Evolutionary conservation across 2,888 invertebrate species (phyloP), one percentile per base, ranked within the genome.

Genomic region (Aporophyla lueneburgensis): DNA sequence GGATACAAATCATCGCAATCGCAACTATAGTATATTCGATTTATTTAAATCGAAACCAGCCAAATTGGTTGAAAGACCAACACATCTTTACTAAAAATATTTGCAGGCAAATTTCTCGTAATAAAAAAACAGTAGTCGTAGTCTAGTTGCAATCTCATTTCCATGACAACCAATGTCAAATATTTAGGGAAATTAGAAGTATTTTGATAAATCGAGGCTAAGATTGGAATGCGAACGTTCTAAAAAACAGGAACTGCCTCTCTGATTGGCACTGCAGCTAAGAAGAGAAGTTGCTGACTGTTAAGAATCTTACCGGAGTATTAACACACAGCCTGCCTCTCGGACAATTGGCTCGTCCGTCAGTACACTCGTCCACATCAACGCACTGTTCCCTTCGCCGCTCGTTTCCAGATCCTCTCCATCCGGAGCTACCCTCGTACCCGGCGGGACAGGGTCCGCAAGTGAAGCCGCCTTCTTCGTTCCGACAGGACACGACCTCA

Each of bases 371-470:
- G 91, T 99, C 98, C 24, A 99, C 97, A 89, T 99, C 99, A 73
- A 97, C 96, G 91, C 99, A 99, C 43, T 97, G 96, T 95, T 99
- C 98, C 70, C 97, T 95, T 16, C 97, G 92, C 1, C 98, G 98
- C 76, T 97, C 97, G n/a, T 98, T 97, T 5, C 98, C 98, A 0
- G 98, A 96, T 0, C 99, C 98, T 85, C 97, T 97, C 87, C 97
- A 95, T 2, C 97, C 97, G 12, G 94, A 83, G 89, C 97, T 96
- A 84, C 99, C 98, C 5, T 97, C 97, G 91, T 97, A 99, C n/a
- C 99, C 99, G 0, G 97, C 94, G 0, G 99, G 99, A 91, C 99
- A 99, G 0, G 98, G 96, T 0, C 98, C 98, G 92, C 99, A 99
- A 79, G 97, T 97, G 95, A 98, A 99, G n/a, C 99, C 99, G 0